A percentile compares a stretch with the other conserved stretches of the same genome.
Evolutionary conservation across 2,113 vertebrate species (phyloP).

Genomic region (Strigops habroptila): DNA sequence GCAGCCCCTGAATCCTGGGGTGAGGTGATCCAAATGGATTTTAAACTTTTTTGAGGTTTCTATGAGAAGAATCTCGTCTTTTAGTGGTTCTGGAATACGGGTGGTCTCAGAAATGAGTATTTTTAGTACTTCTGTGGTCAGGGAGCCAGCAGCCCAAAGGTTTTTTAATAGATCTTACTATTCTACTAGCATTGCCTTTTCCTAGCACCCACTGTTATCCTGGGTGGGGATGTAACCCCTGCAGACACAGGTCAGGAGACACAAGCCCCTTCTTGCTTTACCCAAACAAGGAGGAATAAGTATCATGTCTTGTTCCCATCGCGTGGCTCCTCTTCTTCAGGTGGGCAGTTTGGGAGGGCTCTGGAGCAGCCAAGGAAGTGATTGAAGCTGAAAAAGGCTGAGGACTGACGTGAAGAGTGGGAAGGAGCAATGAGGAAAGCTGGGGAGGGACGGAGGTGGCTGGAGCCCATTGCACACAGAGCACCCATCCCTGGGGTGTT

Average conservation of each 20-base stretch:
- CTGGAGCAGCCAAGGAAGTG: background rate
- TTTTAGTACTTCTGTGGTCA: background rate
- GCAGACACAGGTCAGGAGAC: background rate
- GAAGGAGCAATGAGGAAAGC: background rate
- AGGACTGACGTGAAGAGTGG: background rate
- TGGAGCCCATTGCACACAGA: background rate
- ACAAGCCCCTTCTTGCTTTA: background rate
- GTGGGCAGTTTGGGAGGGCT: background rate
- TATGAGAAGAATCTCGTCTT: background rate
- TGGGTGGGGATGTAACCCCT: no score
- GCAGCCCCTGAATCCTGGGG: background rate
- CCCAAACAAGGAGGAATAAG: rapidly evolving
- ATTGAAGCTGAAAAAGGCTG: background rate
- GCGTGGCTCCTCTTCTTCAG: background rate
- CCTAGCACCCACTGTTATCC: background rate
- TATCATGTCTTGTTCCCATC: background rate
- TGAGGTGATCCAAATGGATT: background rate
- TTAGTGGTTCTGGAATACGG: background rate
- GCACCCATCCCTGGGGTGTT: background rate
- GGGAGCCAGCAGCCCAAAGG: conserved; percentile 2
- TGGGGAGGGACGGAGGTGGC: background rate
- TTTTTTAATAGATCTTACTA: background rate
- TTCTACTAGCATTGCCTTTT: background rate
- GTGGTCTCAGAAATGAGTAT: background rate
- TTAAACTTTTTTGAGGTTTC: conserved; percentile 27